phyloP scores from a whole-genome alignment of 2,113 vertebrate genomes.

The Albula goreensis region DNA sequence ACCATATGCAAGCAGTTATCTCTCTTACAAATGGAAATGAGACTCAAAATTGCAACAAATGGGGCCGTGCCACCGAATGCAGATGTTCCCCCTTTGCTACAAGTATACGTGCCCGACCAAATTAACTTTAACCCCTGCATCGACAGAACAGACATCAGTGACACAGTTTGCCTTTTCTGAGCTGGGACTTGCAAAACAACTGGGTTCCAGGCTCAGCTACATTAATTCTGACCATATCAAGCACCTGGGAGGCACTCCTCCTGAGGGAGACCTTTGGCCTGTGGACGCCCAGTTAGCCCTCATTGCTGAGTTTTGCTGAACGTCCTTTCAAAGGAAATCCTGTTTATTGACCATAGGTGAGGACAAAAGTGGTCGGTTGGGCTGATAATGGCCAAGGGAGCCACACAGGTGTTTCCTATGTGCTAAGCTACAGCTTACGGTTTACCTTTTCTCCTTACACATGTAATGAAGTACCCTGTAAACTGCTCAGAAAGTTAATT shows the following conservation, averaged over 20 bases:
- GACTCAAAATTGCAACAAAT: slow-evolving; percentile 94
- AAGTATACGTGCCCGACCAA: slow-evolving; percentile 85
- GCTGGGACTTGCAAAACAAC: slow-evolving; percentile 70
- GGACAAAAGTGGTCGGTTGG: slow-evolving; percentile 66
- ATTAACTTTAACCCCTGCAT: slow-evolving; percentile 85
- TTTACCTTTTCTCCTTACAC: slow-evolving; percentile 31
- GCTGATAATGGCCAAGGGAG: slow-evolving; percentile 62
- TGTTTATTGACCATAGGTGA: slow-evolving; percentile 70
- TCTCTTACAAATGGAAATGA: slow-evolving; percentile 98
- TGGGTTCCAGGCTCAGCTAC: slow-evolving; percentile 74
- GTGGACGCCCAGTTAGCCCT: slow-evolving; percentile 62
- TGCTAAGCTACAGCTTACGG: slow-evolving; percentile 47
- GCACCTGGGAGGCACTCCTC: slow-evolving; percentile 75
- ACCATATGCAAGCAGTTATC: slow-evolving; percentile 95
- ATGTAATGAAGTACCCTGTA: slow-evolving; percentile 69
- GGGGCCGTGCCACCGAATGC: slow-evolving; percentile 86
- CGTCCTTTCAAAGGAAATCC: slow-evolving; percentile 80
- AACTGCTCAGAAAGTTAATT: slow-evolving; percentile 74
- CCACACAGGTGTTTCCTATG: slow-evolving; percentile 88
- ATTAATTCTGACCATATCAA: slow-evolving; percentile 86
- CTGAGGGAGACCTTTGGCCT: slow-evolving; percentile 65
- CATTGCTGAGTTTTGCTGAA: slow-evolving; percentile 49
- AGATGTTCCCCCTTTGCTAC: slow-evolving; percentile 77
- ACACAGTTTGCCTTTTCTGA: slow-evolving; percentile 74
- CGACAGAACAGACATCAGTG: slow-evolving; percentile 86